Base-by-base conservation (phyloP, 1,140 invertebrate genomes). In the Drosophila athabasca region DNA sequence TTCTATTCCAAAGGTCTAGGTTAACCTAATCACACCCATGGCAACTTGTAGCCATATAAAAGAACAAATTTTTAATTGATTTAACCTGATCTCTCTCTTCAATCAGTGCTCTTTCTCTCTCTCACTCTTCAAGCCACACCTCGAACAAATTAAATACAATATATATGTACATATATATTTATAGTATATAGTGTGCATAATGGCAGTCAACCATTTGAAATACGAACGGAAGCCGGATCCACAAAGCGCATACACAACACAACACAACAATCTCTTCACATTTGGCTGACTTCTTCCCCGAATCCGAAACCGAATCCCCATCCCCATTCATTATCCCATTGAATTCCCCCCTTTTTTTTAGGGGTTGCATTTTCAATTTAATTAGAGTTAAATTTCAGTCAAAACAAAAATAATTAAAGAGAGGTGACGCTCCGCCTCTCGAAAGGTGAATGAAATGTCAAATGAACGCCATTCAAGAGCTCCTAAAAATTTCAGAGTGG, bases 391-490 rank as follows among this genome's bases (percentile, higher is more conserved):
- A 71, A 62, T 61, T 61, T 46, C 55, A 69, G 58, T 65, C 62
- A 17, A 66, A 80, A 62, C 15, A 41, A 22, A 50, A 13, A 31
- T 79, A 79, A 84, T 84, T 79, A 70, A 59, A 60, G 22, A 50
- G 48, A 62, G 55, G 35, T 35, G 35, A 22, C 53, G 45, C 57
- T 41, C 44, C 46, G 58, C 43, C 17, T 29, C 35, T 15, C 46
- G 57, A 88, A 76, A 85, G 82, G 82, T 87, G 82, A 87, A 82
- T 72, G 82, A 82, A 85, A 85, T 87, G 82, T 85, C 82, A 85
- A 78, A 79, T 43, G 67, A 43, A 44, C 1, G 17, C 4, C 19
- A 17, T 24, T 45, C 8, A 44, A 57, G 15, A 45, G 17, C 49
- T 59, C 5, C 39, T 29, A 8, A 49, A 75, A 49, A 55, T 6